Percentiles rank a stretch among this genome's conserved stretches.
Conservation (phyloP, 2,113 vertebrate species). For the Nymphicus hollandicus region DNA sequence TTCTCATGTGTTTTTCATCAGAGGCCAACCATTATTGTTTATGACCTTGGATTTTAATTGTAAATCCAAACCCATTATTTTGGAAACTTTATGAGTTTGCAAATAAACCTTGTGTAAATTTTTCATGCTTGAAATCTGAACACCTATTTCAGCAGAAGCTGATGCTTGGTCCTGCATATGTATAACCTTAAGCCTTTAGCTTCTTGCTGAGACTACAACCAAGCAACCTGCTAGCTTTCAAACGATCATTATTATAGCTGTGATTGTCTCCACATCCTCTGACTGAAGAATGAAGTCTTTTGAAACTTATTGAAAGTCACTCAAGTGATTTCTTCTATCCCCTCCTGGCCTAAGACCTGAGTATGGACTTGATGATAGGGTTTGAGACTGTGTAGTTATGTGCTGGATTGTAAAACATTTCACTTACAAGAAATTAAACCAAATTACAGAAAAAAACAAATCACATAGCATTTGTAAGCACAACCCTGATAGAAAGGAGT, state of each 20-base stretch:
- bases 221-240: conserved; percentile 5
- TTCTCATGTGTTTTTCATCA: conserved; percentile 18
- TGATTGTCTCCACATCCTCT: neutral
- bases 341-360: neutral
- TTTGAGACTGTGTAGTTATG: neutral
- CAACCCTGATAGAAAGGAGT: neutral
- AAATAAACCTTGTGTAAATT: neutral
- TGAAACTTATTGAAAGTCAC: neutral
- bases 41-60: neutral
- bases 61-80: neutral
- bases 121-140: neutral
- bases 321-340: neutral
- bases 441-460: conserved; percentile 2
- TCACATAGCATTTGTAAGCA: neutral
- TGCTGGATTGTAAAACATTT: neutral
- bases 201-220: neutral
- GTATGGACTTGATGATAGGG: rapidly evolving
- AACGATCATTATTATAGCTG: neutral
- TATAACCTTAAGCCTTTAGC: neutral
- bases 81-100: neutral
- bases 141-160: neutral
- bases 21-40: neutral
- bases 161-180: neutral
- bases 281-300: neutral
- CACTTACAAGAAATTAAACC: neutral